Conservation (phyloP, 2,888 invertebrate genomes). For the Archaeoteleia sp. region DNA sequence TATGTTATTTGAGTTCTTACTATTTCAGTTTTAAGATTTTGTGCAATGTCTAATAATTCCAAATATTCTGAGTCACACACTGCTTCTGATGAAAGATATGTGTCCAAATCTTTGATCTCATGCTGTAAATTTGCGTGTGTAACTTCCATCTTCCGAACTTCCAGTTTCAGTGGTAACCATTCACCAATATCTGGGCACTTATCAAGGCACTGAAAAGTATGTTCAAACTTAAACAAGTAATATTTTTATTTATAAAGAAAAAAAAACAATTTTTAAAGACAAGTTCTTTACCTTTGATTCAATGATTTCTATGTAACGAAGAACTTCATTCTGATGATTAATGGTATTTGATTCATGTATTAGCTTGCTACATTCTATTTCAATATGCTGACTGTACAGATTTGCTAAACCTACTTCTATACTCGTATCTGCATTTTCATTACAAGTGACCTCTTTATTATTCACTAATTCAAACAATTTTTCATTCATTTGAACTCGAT, state of each 20-base stretch:
- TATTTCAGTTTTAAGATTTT: conserved; percentile 58
- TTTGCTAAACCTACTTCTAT: conserved; percentile 61
- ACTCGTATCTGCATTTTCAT: conserved; percentile 16
- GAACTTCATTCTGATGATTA: conserved; percentile 54
- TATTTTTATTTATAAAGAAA: conserved; percentile 7
- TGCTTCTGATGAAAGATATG: conserved; percentile 48
- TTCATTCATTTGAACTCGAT: conserved; percentile 60
- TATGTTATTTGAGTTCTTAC: conserved; percentile 58
- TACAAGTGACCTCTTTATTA: conserved; percentile 36
- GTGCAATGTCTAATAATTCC: conserved; percentile 59
- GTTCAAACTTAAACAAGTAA: not conserved
- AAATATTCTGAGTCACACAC: conserved; percentile 50
- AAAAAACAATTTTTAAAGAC: not conserved
- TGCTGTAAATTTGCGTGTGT: conserved; percentile 57
- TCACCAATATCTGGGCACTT: conserved; percentile 56
- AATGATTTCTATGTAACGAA: conserved; percentile 64
- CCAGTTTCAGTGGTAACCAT: conserved; percentile 65
- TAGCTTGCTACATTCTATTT: conserved; percentile 55
- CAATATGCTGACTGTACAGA: conserved; percentile 62
- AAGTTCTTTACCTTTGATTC: conserved; percentile 60
- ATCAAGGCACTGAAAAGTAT: conserved; percentile 20
- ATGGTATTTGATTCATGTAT: conserved; percentile 52
- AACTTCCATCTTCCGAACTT: conserved; percentile 64
- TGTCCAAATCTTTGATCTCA: conserved; percentile 59
- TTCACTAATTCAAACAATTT: conserved; percentile 58